Percentiles rank a stretch among this genome's conserved stretches.
phyloP scores from a whole-genome alignment of 2,888 invertebrate genomes.

The Seira sanloemensis region DNA sequence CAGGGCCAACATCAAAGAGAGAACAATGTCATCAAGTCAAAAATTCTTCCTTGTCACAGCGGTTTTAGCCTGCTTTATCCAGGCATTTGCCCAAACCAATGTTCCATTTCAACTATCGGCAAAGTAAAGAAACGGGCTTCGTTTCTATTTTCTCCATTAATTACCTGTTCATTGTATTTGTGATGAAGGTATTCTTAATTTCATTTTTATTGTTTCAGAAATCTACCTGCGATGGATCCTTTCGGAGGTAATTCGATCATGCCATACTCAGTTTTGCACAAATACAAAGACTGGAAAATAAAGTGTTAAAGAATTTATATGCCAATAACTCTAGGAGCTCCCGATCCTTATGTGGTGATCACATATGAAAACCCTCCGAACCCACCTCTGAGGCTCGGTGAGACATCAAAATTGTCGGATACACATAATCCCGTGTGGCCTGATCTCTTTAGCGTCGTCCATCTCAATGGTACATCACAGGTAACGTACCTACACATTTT shows the following conservation, averaged over 20 bases:
- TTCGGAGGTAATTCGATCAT: conserved; percentile 57
- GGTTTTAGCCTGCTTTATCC: no score
- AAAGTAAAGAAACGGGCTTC: no score
- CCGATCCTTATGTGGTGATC: conserved; percentile 41
- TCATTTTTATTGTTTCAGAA: conserved; percentile 17
- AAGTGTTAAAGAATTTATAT: no score
- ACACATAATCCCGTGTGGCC: conserved; percentile 49
- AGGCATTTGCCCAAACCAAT: not conserved
- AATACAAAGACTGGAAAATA: not conserved
- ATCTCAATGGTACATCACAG: conserved; percentile 52
- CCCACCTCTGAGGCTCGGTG: conserved; percentile 23
- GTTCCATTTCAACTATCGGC: conserved; percentile 27
- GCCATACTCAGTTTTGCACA: not conserved
- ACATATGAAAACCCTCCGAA: conserved; percentile 48
- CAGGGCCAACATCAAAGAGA: no score
- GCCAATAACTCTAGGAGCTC: conserved; percentile 34
- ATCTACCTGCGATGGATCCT: conserved; percentile 48
- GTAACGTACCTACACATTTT: no score
- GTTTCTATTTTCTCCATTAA: not conserved
- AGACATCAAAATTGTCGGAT: conserved; percentile 35
- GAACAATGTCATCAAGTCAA: no score
- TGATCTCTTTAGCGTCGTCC: conserved; percentile 42
- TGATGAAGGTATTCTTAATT: not conserved
- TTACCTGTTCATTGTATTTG: not conserved
- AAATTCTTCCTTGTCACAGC: no score